Conservation (phyloP, 2,113 vertebrate genomes). For the Odontophorus gujanensis region DNA sequence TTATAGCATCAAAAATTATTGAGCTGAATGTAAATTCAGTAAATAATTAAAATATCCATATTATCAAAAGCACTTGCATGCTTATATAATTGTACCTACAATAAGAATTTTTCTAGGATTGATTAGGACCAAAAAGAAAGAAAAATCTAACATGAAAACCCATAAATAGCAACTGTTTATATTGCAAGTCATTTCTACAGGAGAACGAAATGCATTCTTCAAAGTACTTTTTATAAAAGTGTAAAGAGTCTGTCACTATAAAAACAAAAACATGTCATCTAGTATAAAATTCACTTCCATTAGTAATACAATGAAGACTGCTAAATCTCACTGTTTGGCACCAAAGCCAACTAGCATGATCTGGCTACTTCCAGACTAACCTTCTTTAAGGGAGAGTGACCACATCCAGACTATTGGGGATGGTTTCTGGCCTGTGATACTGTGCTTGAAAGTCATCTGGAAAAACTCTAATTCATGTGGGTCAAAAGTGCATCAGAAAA, state of each 20-base stretch:
- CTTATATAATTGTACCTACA: neutral
- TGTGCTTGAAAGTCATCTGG: neutral
- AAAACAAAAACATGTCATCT: neutral
- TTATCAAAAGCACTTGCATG: neutral
- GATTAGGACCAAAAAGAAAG: neutral
- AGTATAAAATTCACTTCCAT: neutral
- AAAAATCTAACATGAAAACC: neutral
- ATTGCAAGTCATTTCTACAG: neutral
- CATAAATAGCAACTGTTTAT: neutral
- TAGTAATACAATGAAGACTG: neutral
- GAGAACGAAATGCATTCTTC: neutral
- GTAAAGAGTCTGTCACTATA: neutral
- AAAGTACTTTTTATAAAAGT: neutral
- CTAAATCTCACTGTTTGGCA: neutral
- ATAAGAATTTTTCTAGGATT: neutral
- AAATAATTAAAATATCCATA: neutral
- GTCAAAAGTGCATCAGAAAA: neutral
- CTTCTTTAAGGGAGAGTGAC: neutral
- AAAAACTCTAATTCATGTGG: neutral
- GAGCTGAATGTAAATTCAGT: neutral
- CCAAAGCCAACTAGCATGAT: rapidly evolving
- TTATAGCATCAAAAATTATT: neutral
- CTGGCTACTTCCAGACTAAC: neutral
- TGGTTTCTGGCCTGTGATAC: neutral
- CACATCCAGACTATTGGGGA: neutral